Evolutionary conservation across 2,113 vertebrate genomes (phyloP), one percentile per base, ranked within the genome.

Genomic region (Pseudorectes ferrugineus): DNA sequence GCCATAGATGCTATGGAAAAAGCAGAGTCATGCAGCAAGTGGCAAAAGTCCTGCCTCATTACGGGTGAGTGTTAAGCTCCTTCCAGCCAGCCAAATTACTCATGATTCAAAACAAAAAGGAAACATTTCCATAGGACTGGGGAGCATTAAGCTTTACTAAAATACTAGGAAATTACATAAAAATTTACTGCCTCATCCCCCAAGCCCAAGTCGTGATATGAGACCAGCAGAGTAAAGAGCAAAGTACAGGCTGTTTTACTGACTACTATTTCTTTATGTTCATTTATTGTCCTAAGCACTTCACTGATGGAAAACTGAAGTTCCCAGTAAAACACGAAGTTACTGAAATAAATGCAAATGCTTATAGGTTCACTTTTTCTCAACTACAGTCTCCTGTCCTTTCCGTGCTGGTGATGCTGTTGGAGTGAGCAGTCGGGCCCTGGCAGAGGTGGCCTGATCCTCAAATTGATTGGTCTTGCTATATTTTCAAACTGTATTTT

Each of bases 341-440:
- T 74, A 61, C n/a, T 3, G 11, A 80, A 83, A 26, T n/a, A 28
- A 59, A 58, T 35, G 20, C 31, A 89, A 63, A 57, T 3, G 0
- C 5, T 65, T 29, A 21, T 1, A 62, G 54, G 40, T 91, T 76
- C 42, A 42, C 28, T 92, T 68, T 57, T 73, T 68, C 42, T 65
- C 33, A 49, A 8, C 1, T 1, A 14, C 22, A 33, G 17, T 62
- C 46, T 70, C 51, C 57, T 61, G 43, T 65, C 49, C 16, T 75
- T 20, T 24, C 35, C 0, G 0, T 61, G 66, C 14, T 2, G 2
- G 14, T 73, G 31, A 12, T 68, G 31, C 11, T 51, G 38, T 62
- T 0, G 0, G 24, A 26, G 9, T 49, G 42, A 25, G 29, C 5
- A 1, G 31, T 43, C 0, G 0, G 19, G 5, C 35, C 20, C 43